Evolutionary conservation across 2,797 vertebrate species (phyloP), one percentile per base, ranked within the genome.

Genomic region (Luscinia luscinia): DNA sequence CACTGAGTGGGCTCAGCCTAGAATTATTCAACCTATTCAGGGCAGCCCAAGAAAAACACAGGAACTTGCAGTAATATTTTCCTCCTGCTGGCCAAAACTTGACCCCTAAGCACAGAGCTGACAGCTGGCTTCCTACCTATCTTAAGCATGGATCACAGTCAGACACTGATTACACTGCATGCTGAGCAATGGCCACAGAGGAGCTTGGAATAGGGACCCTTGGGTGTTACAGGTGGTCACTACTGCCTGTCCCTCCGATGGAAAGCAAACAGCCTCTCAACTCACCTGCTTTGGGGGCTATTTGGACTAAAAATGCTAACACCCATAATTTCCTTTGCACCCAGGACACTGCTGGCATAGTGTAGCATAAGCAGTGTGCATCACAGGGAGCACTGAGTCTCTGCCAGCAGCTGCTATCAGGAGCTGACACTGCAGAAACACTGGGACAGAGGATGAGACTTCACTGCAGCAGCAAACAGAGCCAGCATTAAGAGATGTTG

Each of bases 141-240:
- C 8, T 8, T 34, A 59, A 38, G 43, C 43, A 46, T 2, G 6
- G 66, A 54, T 46, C 9, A 9, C 11, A 72, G 70, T 67, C 67
- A 79, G 78, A 34, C 14, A 52, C 24, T 0, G 0, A 23, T 14
- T 77, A 64, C 63, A 24, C 19, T 75, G 28, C 18, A 46, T 0
- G 0, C n/a, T 51, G n/a, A 67, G 30, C 34, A 73, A n/a, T 3
- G 13, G 40, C 30, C 38, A 52, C 7, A 61, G 55, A 6, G 62
- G 7, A n/a, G 20, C 0, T 0, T 28, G 38, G 59, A 32, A 73
- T 26, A 49, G 9, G 21, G 38, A 52, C 20, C 22, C 16, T 15
- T 0, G 0, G 16, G 27, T 21, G 13, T 21, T 9, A 62, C 30
- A 30, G 19, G 22, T 18, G 8, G 22, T 38, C 58, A 49, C 7